Conservation (phyloP, 2,113 vertebrate genomes). For the Paradoxurus hermaphroditus region DNA sequence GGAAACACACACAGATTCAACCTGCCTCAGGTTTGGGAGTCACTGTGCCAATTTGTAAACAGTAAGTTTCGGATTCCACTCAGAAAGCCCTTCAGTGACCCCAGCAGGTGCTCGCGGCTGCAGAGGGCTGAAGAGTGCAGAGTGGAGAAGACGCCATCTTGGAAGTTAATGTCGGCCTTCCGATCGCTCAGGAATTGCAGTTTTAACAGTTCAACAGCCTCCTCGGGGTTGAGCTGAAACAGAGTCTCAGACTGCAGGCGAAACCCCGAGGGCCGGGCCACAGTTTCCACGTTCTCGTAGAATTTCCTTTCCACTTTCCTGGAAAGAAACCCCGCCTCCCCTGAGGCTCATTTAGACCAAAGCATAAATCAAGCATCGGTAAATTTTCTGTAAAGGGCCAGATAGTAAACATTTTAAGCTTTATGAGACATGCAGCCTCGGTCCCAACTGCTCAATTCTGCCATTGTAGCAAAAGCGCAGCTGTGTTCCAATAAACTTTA, state of each 20-base stretch:
- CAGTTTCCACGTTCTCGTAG: neutral
- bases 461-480: neutral
- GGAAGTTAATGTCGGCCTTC: accelerated
- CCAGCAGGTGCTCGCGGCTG: neutral
- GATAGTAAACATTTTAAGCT: neutral
- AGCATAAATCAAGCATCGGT: neutral
- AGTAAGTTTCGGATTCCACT: neutral
- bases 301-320: neutral
- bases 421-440: neutral
- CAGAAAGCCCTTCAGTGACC: neutral
- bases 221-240: neutral
- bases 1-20: neutral
- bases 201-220: neutral
- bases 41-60: neutral
- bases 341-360: neutral
- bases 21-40: neutral
- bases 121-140: neutral
- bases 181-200: neutral
- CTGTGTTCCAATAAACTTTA: neutral
- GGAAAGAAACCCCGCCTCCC: neutral
- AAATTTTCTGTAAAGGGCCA: neutral
- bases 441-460: neutral
- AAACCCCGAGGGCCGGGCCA: neutral
- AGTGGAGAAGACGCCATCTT: neutral
- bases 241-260: neutral